Percentiles rank a stretch among this genome's conserved stretches.
phyloP scores from a whole-genome alignment of 2,797 vertebrate species.

The Hyperoplus immaculatus region DNA sequence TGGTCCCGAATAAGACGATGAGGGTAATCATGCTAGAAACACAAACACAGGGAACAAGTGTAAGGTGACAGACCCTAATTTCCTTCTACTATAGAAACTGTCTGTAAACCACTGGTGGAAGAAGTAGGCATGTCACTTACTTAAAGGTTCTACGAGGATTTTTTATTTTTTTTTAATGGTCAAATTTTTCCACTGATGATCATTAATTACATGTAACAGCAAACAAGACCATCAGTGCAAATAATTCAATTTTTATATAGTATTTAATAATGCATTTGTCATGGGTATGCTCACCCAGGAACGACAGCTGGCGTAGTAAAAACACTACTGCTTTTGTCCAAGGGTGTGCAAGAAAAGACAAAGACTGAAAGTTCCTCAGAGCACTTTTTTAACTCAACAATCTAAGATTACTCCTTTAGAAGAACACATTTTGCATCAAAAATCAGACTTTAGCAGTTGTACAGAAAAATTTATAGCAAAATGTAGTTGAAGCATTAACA shows the following conservation, averaged over 20 bases:
- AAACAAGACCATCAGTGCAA: no score
- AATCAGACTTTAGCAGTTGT: background rate
- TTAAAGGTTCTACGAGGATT: no score
- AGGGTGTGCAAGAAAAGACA: no score
- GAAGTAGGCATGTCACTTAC: background rate
- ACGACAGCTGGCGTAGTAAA: no score
- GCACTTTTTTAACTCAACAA: background rate
- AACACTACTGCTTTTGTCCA: no score
- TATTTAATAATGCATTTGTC: no score
- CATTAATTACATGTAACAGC: no score
- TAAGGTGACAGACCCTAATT: background rate
- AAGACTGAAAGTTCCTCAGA: no score
- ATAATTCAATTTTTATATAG: no score
- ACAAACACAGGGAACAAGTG: background rate
- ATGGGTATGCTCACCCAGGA: no score
- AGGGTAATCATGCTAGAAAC: slow-evolving; percentile 79
- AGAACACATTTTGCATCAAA: background rate
- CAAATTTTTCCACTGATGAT: no score
- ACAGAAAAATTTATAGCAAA: background rate
- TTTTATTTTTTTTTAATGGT: no score
- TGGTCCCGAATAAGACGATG: slow-evolving; percentile 65
- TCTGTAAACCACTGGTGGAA: background rate
- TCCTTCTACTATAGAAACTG: background rate
- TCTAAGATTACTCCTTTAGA: background rate
- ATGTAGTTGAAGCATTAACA: background rate